Evolutionary conservation across 2,113 vertebrate species (phyloP), one percentile per base, ranked within the genome.

Genomic region (Saccopteryx bilineata): DNA sequence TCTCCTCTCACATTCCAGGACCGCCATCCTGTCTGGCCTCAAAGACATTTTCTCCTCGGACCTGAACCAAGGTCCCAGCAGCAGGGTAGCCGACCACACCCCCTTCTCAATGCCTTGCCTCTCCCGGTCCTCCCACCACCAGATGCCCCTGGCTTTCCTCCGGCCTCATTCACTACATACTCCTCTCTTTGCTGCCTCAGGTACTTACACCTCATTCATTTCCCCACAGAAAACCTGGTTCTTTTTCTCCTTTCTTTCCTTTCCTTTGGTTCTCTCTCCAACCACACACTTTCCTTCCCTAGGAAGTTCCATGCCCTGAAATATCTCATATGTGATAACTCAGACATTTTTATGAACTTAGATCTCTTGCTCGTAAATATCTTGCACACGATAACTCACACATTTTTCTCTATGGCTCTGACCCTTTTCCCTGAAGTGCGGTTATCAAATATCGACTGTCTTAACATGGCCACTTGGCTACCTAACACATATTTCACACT

Each of bases 371-470:
- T 28, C 83, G 78, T 79, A 60, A 24, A 50, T 69, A 87, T 80
- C 66, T 31, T 33, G 23, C 28, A 58, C 33, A 33, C n/a, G n/a
- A 48, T 65, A 91, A 91, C 10, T 56, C 72, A 80, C 19, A 66
- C 9, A 24, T 61, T 91, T 79, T 92, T 87, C 23, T 39, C 24
- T 6, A 5, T 33, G 33, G 24, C 18, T n/a, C 61, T 87, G 80
- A n/a, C 1, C 52, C 17, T 56, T 87, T 75, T 26, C 10, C n/a
- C 61, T 46, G 31, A 60, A 28, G 60, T 68, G 46, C 48, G 69
- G 21, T 95, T 95, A 87, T n/a, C 46, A 54, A 79, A 90, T 48
- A 83, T 61, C 33, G 15, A 85, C 4, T 86, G 85, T 93, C 61
- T 72, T 69, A 79, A 72, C 7, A 33, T 78, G 61, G 81, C 61